Percentiles rank a stretch among this genome's conserved stretches.
Conservation (phyloP, 2,888 invertebrate genomes). For the Campaea margaritaria region DNA sequence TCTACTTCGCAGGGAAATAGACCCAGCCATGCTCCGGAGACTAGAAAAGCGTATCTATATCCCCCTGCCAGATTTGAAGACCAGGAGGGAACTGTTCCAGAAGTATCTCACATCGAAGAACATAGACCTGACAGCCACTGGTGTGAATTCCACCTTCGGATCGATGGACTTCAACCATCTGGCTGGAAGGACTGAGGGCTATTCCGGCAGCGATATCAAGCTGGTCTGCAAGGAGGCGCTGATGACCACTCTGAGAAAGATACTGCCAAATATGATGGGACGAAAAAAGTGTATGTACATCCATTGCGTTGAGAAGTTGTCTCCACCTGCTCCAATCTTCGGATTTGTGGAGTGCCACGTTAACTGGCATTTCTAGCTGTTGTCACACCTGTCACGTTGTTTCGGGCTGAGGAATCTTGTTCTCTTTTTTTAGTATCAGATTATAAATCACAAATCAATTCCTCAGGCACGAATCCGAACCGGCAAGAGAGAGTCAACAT, state of each 20-base stretch:
- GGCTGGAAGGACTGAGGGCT: constrained; percentile 87
- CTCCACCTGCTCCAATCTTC: too few relatives aligned
- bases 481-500: constrained; percentile 70
- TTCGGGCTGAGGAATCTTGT: too few relatives aligned
- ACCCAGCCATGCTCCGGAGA: constrained; percentile 93
- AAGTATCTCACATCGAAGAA: constrained; percentile 83
- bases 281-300: constrained; percentile 54
- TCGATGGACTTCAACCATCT: constrained; percentile 74
- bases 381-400: too few relatives aligned
- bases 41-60: constrained; percentile 95
- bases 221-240: constrained; percentile 95
- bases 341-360: too few relatives aligned
- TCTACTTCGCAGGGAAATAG: constrained; percentile 89
- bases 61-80: constrained; percentile 88
- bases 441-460: neutral
- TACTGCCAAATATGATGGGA: constrained; percentile 69
- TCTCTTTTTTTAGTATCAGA: too few relatives aligned
- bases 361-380: too few relatives aligned
- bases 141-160: too few relatives aligned
- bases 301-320: too few relatives aligned
- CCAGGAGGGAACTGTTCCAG: constrained; percentile 89
- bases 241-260: constrained; percentile 91
- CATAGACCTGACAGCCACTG: constrained; percentile 76
- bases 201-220: constrained; percentile 95
- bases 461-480: constrained; percentile 56